Base-by-base conservation (phyloP, 2,113 vertebrate species). In the Orcinus orca region DNA sequence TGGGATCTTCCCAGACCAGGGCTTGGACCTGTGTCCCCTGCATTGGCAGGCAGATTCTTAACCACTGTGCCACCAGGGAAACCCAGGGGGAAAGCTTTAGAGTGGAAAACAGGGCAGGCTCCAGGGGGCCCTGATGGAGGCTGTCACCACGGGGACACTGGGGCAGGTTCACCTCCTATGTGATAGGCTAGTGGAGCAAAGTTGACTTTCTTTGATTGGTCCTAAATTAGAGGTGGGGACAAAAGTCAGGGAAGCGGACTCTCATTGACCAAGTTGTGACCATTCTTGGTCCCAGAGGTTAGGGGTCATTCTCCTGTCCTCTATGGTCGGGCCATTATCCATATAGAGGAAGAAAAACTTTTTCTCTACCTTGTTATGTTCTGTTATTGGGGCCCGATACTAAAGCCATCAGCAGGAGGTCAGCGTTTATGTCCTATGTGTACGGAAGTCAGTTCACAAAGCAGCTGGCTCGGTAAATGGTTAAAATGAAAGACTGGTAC, bases 101-200 rank as follows among this genome's bases (percentile, higher is more conserved):
- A 7, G 50, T 5, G 9, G 62, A 17, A 10, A 11, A 4, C 6
- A 12, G 8, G 2, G 14, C 14, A 21, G 65, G 2, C 47, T 29
- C 15, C 36, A 23, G 36, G 29, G 5, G 15, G 33, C 58, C 58
- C 58, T 12, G 26, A 15, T 7, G 50, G 29, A 70, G 53, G 31
- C 50, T 3, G 12, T 67, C 58, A 4, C 26, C 83, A 8, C 1
- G 25, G 25, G 14, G 7, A 73, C 29, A 5, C 6, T 17, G n/a
- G 38, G 8, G 8, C 6, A 1, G 83, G 92, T 18, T 71, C 11
- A 2, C 18, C 3, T 21, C 44, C 31, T 25, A 0, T 3, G 18
- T 8, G 55, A 44, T 1, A 23, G 14, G 14, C 44, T 47, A 0
- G 29, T 3, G 47, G 83, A 81, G 50, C 26, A 70, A 3, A 38